Base-by-base conservation (phyloP, 2,888 invertebrate species). In the Sminthurides aquaticus region DNA sequence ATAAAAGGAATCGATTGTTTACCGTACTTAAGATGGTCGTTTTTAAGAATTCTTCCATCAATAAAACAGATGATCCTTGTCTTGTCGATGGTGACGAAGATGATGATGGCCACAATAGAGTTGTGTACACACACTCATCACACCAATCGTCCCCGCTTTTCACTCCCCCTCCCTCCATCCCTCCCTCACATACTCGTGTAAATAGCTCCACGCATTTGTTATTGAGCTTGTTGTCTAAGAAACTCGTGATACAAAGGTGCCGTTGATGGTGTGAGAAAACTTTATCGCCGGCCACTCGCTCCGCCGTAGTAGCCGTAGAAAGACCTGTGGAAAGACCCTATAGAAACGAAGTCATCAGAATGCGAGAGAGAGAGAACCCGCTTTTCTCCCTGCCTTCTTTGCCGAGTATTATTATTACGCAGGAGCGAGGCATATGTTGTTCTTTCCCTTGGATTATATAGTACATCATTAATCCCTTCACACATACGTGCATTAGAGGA, bases 251-350 rank as follows among this genome's bases (percentile, higher is more conserved):
- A 34, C 43, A 34, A 34, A 34, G 43, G 43, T 34, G 43, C 43
- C 43, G 43, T 34, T 34, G 43, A 34, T 34, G 43, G 43, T 34
- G 61, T 61, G 61, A 61, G 61, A 61, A 61, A 61, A 61, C 52
- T 61, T 61, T 61, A 61, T 61, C 61, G 54, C 27, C 43, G 5
- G 15, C 43, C 43, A 34, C 43, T 34, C 43, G 15, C 43, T 34
- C 43, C 15, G 15, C 43, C n/a, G n/a, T n/a, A n/a, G n/a, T n/a
- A n/a, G n/a, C n/a, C n/a, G n/a, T n/a, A 34, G 43, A 34, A 34
- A 11, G 8, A 34, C 43, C 5, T 34, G 8, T 34, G 5, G 8
- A 5, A 15, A 34, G 43, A 34, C 43, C 43, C 5, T 5, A 34
- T 15, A 15, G 8, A 34, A 34, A 34, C 43, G 43, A 5, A 34